Evolutionary conservation across 2,113 vertebrate species (phyloP), one percentile per base, ranked within the genome.

Genomic region (Lichenostomus cassidix): DNA sequence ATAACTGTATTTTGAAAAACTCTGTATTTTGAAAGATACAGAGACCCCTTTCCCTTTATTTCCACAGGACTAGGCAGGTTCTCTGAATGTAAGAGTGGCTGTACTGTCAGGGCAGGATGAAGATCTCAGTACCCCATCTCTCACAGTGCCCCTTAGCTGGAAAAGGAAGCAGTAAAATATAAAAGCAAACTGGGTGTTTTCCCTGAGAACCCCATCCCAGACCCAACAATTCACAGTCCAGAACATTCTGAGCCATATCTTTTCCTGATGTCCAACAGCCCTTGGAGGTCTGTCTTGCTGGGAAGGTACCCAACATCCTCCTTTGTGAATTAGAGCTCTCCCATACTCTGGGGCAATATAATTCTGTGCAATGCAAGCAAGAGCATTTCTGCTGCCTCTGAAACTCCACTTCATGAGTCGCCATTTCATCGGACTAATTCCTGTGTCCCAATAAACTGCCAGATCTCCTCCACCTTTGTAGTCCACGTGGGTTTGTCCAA

Each of bases 401-500:
- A 63, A 78, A 27, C 11, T 58, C n/a, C 44, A 49, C 55, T 91
- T 81, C 20, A 62, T 15, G 0, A 0, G 29, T 17, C 87, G 16
- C 15, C n/a, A 39, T 39, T 39, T 39, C 39, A 39, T 39, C 39
- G 10, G 22, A 10, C 25, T 37, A 55, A 25, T 47, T 80, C 27
- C 13, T 20, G 12, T 70, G 37, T 62, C 37, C 31, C 19, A 29
- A 6, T 33, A 49, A 73, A 20, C 7, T 31, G 12, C 20, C 56
- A 74, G 25, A 33, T 5, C 17, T 74, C 55, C 23, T 70, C 19
- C 19, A 53, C 21, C 50, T 83, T 49, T 0, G 0, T 15, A 29
- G 15, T 71, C 25, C 44, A 17, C 0, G 0, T 68, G 37, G 29
- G 14, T 77, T 46, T 81, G 12, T 59, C 31, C 28, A 31, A 0